Base-by-base conservation (phyloP, 2,888 invertebrate genomes). In the Troides aeacus region DNA sequence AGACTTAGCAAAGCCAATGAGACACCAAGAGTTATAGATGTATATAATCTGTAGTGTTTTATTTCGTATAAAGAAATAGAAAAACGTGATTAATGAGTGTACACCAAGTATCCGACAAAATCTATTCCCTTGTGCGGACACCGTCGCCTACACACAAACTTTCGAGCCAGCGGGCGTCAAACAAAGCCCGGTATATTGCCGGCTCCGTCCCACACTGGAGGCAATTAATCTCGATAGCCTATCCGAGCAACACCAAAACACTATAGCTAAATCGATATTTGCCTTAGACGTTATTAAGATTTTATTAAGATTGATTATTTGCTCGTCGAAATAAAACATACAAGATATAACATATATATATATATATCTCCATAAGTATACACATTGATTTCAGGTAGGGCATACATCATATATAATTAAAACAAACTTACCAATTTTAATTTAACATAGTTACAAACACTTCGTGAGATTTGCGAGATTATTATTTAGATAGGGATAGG, bases 181-280 rank as follows among this genome's bases (percentile, higher is more conserved):
- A 68, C 68, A 64, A 64, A 59, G 64, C 50, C 39, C 61, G 24
- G 65, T 42, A 39, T 50, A 36, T 53, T 21, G 66, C 60, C 39
- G 39, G 36, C 15, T 30, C 36, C 65, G 57, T 69, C 69, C 65
- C 58, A 69, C 65, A 50, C 58, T 5, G 46, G 21, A 58, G 62
- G 58, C 69, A 42, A 69, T 69, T 69, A 69, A 66, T 69, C 65
- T 66, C 57, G 17, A 62, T 69, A 50, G 62, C 57, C 42, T 62
- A 69, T 53, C 56, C 56, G 36, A 46, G 46, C 68, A 23, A 61
- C 60, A 39, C 39, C 56, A 36, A 53, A 23, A 56, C 56, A 7
- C 69, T 61, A 57, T 56, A 42, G 23, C 62, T 23, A 60, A 69
- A 64, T 62, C 57, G 58, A 58, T 68, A 68, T 59, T 24, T 36